These are phyloP conservation scores for Aphis craccivora DNA, from an alignment of 1,140 invertebrate species.

Conservation along the genomic window DNA sequence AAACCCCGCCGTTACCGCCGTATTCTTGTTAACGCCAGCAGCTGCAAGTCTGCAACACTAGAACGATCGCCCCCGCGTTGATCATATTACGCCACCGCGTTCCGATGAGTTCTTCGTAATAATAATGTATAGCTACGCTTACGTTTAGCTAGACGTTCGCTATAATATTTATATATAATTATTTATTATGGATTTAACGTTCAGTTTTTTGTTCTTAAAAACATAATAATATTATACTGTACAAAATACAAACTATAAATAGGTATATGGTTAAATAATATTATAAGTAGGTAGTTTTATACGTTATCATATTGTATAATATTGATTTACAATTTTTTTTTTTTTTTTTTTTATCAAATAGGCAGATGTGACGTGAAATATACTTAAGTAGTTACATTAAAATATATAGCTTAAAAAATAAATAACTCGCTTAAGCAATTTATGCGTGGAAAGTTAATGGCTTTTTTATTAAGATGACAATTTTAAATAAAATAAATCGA, in stretches of 20 bases:
- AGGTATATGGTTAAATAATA: background rate
- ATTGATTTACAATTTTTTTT: no score
- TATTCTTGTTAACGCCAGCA: slow-evolving; percentile 19
- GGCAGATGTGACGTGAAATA: no score
- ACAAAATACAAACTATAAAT: background rate
- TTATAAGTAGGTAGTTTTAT: no score
- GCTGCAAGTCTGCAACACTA: slow-evolving; percentile 9
- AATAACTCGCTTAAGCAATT: no score
- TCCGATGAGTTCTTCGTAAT: background rate
- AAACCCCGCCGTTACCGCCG: background rate
- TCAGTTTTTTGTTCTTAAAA: background rate
- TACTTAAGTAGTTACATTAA: no score
- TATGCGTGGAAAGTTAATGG: no score
- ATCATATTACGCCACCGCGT: background rate
- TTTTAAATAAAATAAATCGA: no score
- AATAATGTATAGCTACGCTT: background rate
- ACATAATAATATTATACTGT: background rate
- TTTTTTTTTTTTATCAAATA: no score
- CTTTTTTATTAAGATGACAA: no score
- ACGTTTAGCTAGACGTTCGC: background rate
- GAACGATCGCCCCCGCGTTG: background rate
- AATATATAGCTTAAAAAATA: no score
- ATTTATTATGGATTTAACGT: background rate
- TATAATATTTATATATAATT: background rate
- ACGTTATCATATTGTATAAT: no score